Conservation (phyloP, 1,140 invertebrate species). For the Calliphora vicina region DNA sequence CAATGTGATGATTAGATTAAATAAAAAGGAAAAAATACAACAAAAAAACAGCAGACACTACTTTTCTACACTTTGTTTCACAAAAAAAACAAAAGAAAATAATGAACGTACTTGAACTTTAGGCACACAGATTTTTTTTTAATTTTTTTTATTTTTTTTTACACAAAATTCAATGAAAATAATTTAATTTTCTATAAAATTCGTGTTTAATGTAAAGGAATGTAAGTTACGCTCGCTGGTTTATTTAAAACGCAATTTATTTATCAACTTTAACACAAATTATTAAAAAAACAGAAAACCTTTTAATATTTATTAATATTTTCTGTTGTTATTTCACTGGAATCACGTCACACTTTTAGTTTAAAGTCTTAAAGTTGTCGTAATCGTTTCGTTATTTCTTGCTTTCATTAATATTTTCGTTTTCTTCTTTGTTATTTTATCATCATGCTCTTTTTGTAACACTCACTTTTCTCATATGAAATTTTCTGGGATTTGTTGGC, state of each 20-base stretch:
- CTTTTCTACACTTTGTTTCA: neutral
- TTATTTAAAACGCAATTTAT: neutral
- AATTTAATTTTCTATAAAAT: neutral
- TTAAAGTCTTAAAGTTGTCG: neutral
- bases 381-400: constrained; percentile 4
- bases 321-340: neutral
- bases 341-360: constrained; percentile 11
- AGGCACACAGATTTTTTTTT: neutral
- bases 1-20: neutral
- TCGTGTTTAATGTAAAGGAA: neutral
- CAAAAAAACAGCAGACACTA: neutral
- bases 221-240: neutral
- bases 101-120: constrained; percentile 31
- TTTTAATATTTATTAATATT: neutral
- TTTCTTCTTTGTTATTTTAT: neutral
- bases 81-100: neutral
- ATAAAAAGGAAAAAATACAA: neutral
- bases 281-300: neutral
- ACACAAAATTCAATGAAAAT: neutral
- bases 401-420: neutral
- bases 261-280: neutral
- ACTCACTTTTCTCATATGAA: too few species aligned
- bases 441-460: neutral
- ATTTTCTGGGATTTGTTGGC: too few species aligned
- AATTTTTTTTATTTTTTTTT: neutral